phyloP scores from a whole-genome alignment of 2,113 vertebrate species.

The Piliocolobus tephrosceles region DNA sequence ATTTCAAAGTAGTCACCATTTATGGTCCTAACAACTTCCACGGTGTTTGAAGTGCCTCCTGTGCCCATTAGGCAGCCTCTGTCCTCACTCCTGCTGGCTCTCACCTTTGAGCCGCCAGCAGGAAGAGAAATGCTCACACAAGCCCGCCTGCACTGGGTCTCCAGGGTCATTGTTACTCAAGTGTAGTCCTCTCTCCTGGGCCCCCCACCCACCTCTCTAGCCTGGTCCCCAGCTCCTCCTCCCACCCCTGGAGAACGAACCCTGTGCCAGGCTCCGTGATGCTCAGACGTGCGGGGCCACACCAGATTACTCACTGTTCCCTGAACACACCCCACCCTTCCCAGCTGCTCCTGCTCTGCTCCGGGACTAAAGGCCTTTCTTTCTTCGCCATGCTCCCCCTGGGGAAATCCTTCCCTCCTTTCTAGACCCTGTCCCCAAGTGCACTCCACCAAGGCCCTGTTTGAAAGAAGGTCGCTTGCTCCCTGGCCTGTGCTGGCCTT shows the following conservation, averaged over 20 bases:
- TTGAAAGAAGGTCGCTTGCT: not conserved
- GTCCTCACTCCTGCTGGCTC: fast-evolving
- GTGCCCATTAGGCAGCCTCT: not conserved
- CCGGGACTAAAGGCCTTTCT: not conserved
- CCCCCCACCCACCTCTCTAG: not conserved
- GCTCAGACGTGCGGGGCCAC: not conserved
- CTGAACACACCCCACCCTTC: slow-evolving; percentile 28
- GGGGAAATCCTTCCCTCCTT: not conserved
- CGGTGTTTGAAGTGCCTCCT: not conserved
- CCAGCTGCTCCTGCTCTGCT: not conserved
- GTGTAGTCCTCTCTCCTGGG: too few species aligned
- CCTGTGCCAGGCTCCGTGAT: not conserved
- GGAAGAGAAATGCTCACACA: not conserved
- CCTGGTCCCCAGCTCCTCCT: not conserved
- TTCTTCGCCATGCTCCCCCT: not conserved
- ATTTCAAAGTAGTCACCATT: not conserved
- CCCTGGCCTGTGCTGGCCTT: not conserved
- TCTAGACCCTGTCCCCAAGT: not conserved
- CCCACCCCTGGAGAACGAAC: not conserved
- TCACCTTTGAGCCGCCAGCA: not conserved
- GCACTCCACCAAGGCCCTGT: not conserved
- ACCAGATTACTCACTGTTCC: slow-evolving; percentile 54
- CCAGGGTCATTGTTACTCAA: not conserved
- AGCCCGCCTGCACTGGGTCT: not conserved
- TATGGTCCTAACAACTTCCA: not conserved